Evolutionary conservation across 2,797 vertebrate genomes (phyloP), one percentile per base, ranked within the genome.

Genomic region (Cryptoblepharus egeriae): DNA sequence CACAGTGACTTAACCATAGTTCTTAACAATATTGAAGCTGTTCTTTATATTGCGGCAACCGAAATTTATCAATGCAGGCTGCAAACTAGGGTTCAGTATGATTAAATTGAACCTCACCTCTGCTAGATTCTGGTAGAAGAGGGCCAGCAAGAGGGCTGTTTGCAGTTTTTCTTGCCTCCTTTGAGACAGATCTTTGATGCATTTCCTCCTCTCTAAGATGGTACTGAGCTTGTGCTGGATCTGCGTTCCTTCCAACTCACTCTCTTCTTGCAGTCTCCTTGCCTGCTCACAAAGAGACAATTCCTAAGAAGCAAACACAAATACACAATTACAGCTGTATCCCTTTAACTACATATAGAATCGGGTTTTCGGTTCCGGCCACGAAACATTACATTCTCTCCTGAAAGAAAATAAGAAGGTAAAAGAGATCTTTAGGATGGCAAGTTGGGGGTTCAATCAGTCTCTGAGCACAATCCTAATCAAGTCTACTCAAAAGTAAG

Each of bases 241-340:
- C 13, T 87, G 92, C 1, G 73, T 83, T 1, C 85, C 86, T 87
- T 96, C 96, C 71, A 89, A 77, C 74, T 88, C 96, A 73, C 94
- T 79, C n/a, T 64, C 35, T 63, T 92, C 91, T 77, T 85, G 91
- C 45, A 97, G 89, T 1, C 11, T 91, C 37, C 94, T 93, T 8
- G 94, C 92, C 73, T 96, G 95, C 20, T 97, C 96, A 88, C 94
- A 92, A 91, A 98, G 94, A 60, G 96, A 94, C 1, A 75, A 84
- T 87, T 97, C 95, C 97, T 98, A 92, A 28, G 80, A 78, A 89
- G 64, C 30, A 18, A 93, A 9, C 39, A 92, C 4, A 86, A 78
- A 81, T 22, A 28, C 73, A 28, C 87, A 88, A 82, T 91, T 49
- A 88, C 1, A 78, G 81, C 26, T 58, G 22, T 75, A 42, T 22